Conservation (phyloP, 2,888 invertebrate genomes). For the Neuroscelio doddi region DNA sequence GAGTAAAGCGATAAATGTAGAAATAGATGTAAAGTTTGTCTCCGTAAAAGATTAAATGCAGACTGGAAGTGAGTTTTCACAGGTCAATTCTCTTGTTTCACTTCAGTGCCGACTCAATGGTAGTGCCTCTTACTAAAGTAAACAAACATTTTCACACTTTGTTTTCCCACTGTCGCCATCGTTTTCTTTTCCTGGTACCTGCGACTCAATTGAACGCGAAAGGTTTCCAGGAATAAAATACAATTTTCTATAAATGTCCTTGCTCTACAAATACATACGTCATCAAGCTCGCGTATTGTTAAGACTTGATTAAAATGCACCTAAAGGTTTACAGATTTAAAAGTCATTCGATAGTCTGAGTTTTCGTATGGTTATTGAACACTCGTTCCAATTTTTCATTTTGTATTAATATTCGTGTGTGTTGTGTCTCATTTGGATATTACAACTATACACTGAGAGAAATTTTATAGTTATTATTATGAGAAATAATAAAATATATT, state of each 20-base stretch:
- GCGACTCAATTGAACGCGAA: constrained; percentile 37
- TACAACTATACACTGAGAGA: too few species aligned
- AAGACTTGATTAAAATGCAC: too few species aligned
- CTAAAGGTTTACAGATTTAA: too few species aligned
- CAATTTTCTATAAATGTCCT: constrained; percentile 35
- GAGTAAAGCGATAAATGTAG: constrained; percentile 16
- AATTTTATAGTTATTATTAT: too few species aligned
- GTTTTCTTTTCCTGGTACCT: constrained; percentile 24
- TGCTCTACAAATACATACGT: constrained; percentile 1
- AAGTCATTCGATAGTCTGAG: too few species aligned
- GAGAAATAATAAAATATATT: too few species aligned
- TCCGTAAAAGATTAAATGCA: constrained; percentile 26
- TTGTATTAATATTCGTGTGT: too few species aligned
- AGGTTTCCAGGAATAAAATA: constrained; percentile 28
- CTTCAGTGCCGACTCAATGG: constrained; percentile 1
- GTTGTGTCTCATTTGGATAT: too few species aligned
- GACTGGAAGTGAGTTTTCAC: constrained; percentile 20
- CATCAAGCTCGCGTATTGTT: background rate
- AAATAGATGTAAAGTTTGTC: constrained; percentile 20
- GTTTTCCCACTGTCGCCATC: constrained; percentile 20
- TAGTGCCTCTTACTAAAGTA: constrained; percentile 13
- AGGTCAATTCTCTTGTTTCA: constrained; percentile 28
- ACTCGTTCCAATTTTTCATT: too few species aligned
- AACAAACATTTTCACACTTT: constrained; percentile 37
- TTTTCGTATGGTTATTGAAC: too few species aligned